These are phyloP conservation scores for Cirrhinus mrigala DNA, from an alignment of 2,797 vertebrate genomes.

Conservation along the genomic window DNA sequence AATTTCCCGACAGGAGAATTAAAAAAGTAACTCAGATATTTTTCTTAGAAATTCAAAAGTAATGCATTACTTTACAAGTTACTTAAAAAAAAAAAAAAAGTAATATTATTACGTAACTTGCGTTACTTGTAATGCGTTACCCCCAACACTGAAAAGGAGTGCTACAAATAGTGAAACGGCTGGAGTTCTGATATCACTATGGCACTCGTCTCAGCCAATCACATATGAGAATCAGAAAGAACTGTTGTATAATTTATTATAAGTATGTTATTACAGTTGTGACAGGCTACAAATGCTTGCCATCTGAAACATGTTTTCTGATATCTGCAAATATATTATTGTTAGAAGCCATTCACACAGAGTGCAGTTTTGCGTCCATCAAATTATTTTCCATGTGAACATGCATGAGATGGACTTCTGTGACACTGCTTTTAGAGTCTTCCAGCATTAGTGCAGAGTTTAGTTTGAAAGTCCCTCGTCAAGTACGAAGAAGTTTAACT, in stretches of 20 bases:
- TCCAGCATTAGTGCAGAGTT: neutral
- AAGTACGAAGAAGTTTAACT: neutral
- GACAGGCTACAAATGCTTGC: constrained; percentile 2
- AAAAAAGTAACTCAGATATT: too few relatives aligned
- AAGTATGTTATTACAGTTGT: neutral
- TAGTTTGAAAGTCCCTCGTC: neutral
- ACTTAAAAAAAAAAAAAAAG: too few relatives aligned
- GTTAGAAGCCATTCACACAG: neutral
- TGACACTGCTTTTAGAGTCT: neutral
- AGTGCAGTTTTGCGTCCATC: neutral
- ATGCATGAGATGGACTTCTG: neutral
- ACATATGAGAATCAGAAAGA: too few relatives aligned
- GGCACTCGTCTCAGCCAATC: too few relatives aligned
- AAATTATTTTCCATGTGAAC: neutral
- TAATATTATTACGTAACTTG: too few relatives aligned
- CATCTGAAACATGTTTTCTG: neutral
- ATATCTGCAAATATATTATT: neutral
- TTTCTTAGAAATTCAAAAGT: too few relatives aligned
- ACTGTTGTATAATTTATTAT: neutral
- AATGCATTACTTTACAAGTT: too few relatives aligned
- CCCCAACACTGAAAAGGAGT: too few relatives aligned
- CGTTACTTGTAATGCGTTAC: too few relatives aligned
- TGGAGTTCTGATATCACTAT: too few relatives aligned
- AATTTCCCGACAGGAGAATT: too few relatives aligned
- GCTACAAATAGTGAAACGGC: too few relatives aligned